Conservation (phyloP, 2,113 vertebrate genomes). For the Felis catus region DNA sequence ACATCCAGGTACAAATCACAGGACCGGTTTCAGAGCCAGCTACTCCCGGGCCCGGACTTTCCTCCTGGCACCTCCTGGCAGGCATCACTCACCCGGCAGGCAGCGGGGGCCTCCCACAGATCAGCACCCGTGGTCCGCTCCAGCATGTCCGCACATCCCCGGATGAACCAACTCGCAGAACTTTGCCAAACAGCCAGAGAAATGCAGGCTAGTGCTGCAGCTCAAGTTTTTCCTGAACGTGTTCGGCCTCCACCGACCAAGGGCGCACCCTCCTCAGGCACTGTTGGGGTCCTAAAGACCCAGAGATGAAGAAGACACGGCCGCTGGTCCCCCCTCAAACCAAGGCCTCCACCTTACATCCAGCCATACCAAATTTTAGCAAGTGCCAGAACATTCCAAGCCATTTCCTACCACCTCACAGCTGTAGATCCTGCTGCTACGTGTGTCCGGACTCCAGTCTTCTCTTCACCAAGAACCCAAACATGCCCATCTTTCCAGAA, state of each 20-base stretch:
- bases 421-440: neutral
- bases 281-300: neutral
- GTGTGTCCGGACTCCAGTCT: neutral
- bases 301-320: neutral
- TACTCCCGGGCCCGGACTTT: neutral
- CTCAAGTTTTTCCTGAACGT: neutral
- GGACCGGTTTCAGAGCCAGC: slow-evolving; percentile 30
- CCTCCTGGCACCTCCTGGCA: neutral
- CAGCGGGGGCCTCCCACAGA: neutral
- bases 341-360: neutral
- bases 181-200: neutral
- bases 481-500: neutral
- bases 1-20: slow-evolving; percentile 4
- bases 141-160: neutral
- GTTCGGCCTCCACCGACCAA: rapidly evolving
- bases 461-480: neutral
- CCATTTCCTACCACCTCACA: neutral
- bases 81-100: neutral
- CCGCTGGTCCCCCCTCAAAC: neutral
- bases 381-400: neutral
- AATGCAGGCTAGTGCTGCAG: neutral
- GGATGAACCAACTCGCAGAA: neutral
- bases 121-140: neutral
- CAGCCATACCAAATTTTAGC: neutral
- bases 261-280: neutral